Evolutionary conservation across 2,888 invertebrate genomes (phyloP).

Genomic region (Spilarctia lutea): DNA sequence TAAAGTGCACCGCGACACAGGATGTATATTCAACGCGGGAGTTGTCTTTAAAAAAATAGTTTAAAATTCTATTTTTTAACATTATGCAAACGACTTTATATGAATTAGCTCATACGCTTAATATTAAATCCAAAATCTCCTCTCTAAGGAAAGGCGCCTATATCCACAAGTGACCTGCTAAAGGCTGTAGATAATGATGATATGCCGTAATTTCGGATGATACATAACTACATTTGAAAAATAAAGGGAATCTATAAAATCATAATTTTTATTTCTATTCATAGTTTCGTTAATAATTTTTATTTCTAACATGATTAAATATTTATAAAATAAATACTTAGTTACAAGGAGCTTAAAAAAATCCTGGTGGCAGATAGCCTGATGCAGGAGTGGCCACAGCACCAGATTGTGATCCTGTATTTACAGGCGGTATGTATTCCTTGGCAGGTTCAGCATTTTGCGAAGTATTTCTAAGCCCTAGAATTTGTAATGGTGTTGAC

Average conservation of each 20-base stretch:
- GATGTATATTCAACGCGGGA: no score
- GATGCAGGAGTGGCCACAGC: constrained; percentile 65
- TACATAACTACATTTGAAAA: background rate
- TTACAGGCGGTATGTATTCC: constrained; percentile 63
- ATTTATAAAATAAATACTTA: background rate
- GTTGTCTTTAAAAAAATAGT: no score
- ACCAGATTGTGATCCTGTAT: constrained; percentile 37
- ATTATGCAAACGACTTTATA: background rate
- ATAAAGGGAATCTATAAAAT: background rate
- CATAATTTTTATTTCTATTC: background rate
- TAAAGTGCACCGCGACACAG: no score
- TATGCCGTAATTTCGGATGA: no score
- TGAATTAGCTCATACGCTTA: background rate
- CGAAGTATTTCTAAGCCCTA: constrained; percentile 31
- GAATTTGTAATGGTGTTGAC: constrained; percentile 43
- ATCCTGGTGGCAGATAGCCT: constrained; percentile 74
- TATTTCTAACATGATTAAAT: background rate
- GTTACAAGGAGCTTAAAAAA: constrained; percentile 49
- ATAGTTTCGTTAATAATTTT: background rate
- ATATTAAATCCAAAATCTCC: no score
- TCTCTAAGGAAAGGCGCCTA: no score
- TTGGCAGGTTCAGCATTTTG: constrained; percentile 39
- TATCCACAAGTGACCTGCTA: no score
- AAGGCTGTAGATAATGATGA: no score
- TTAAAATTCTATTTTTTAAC: no score